Evolutionary conservation across 2,113 vertebrate genomes (phyloP).

Genomic region (Burhinus oedicnemus): DNA sequence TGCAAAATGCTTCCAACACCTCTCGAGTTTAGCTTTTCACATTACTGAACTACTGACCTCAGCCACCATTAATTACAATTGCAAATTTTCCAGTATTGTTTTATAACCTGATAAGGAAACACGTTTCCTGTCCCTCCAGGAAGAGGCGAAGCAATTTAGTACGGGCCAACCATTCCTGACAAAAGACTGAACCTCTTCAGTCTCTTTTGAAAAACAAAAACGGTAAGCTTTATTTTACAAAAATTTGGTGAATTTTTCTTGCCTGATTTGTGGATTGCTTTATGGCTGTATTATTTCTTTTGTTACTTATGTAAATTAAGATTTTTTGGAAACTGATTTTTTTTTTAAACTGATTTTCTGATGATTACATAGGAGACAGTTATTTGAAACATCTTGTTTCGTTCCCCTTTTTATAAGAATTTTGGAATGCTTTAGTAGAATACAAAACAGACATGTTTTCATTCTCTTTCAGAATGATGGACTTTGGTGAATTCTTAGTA

Average conservation of each 20-base stretch:
- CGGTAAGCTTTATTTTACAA: neutral
- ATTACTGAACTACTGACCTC: neutral
- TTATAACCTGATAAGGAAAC: neutral
- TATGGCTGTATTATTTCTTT: neutral
- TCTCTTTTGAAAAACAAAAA: neutral
- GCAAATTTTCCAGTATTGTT: constrained; percentile 29
- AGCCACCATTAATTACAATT: neutral
- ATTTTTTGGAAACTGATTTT: neutral
- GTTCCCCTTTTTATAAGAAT: neutral
- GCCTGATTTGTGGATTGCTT: neutral
- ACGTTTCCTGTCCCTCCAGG: neutral
- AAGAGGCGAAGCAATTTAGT: neutral
- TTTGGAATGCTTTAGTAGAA: neutral
- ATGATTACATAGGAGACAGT: neutral
- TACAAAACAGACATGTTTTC: neutral
- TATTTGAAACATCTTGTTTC: neutral
- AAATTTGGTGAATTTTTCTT: neutral
- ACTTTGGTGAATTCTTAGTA: neutral
- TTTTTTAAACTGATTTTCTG: neutral
- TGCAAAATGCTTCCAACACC: neutral
- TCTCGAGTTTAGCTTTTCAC: neutral
- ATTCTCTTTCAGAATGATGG: neutral
- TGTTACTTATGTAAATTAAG: neutral
- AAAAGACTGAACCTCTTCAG: neutral
- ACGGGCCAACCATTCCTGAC: neutral